Conservation (phyloP, 64 coral and sea anemone genomes). For the Acropora tenuis region DNA sequence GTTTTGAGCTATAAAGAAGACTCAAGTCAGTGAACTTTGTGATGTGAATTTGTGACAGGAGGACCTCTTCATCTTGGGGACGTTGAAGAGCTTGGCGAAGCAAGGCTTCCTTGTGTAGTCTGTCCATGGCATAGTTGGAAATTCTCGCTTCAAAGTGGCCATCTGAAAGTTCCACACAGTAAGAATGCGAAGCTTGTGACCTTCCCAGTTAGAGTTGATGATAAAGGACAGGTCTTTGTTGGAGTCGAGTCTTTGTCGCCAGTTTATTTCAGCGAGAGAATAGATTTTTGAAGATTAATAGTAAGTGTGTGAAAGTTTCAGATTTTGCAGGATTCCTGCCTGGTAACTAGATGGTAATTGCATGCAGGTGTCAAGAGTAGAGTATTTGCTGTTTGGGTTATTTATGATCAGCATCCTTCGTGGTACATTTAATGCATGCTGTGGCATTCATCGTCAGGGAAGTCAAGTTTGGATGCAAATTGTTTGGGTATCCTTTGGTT, state of each 20-base stretch:
- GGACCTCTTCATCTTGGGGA: conserved; percentile 93
- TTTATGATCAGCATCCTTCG: neutral
- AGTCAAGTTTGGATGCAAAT: no score
- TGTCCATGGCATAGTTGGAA: conserved; percentile 91
- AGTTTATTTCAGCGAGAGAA: conserved; percentile 73
- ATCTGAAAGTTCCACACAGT: conserved; percentile 41
- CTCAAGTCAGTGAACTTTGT: neutral
- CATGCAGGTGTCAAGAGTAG: no score
- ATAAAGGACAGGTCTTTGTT: conserved; percentile 55
- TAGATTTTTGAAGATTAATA: conserved; percentile 63
- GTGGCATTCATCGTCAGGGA: neutral
- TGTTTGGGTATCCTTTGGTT: neutral
- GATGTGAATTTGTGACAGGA: conserved; percentile 13
- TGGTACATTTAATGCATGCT: neutral
- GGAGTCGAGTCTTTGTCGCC: conserved; percentile 67
- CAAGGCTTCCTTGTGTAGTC: conserved; percentile 61
- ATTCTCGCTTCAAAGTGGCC: conserved; percentile 64
- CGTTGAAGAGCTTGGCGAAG: conserved; percentile 84
- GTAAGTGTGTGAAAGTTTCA: neutral
- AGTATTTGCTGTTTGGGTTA: neutral
- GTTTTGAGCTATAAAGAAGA: no score
- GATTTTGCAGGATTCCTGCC: neutral
- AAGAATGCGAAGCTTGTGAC: conserved; percentile 35
- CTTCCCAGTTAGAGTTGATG: conserved; percentile 69
- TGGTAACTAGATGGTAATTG: no score